Evolutionary conservation across 1,140 invertebrate genomes (phyloP), one percentile per base, ranked within the genome.

Genomic region (Lanistes nyassanus): DNA sequence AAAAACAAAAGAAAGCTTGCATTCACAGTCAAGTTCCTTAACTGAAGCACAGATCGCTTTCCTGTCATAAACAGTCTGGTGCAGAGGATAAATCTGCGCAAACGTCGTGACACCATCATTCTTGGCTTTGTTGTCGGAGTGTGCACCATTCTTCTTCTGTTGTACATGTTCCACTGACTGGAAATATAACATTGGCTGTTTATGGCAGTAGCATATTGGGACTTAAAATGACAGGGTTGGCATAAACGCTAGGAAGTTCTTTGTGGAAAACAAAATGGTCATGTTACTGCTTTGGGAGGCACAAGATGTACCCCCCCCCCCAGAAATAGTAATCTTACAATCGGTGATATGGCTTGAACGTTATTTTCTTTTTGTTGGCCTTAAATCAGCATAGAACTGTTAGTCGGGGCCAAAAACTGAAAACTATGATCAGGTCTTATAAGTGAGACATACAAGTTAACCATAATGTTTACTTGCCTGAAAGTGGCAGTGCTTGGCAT

Each of bases 81-180:
- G 36, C 96, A 97, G 88, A 92, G 95, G 87, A 97, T 98, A 81
- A 97, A 97, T 89, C 90, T 98, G 7, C 93, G 95, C 76, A 98
- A 98, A 87, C 91, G 94, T 81, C 92, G 96, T 76, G 97, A 99
- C 89, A 95, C 96, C 0, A 92, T 99, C 11, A 97, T 98, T 80
- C 81, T 99, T 47, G 88, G 82, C 2, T 95, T 94, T 4, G 89
- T 94, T 6, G 93, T 98, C 76, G 94, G 93, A 37, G 90, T 94
- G 66, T 98, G 96, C 90, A 94, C 95, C n/a, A 94, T 98, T 88
- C 89, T 98, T 4, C 88, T 98, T 81, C 87, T 98, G 6, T 85
- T 96, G 0, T 98, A 97, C 84, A 92, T 93, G 67, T 97, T 97
- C 89, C 92, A 92, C 85, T 94, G 76, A 81, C 66, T 66, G 21